These are phyloP conservation scores for Aquatica leii DNA, from an alignment of 2,888 invertebrate genomes.

Conservation along the genomic window DNA sequence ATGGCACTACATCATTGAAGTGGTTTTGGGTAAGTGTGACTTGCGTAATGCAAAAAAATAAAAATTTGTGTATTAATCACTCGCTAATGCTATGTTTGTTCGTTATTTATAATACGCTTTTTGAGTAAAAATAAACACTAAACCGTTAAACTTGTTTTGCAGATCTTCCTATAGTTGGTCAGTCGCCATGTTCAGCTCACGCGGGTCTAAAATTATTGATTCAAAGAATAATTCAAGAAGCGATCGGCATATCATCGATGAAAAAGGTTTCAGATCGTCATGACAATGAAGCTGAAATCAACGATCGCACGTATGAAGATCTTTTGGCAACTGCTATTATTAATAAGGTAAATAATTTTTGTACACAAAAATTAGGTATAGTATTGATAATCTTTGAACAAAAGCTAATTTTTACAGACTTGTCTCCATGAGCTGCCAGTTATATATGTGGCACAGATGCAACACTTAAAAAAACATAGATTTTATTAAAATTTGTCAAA, in stretches of 20 bases:
- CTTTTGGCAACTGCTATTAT: conserved; percentile 84
- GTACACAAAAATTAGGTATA: neutral
- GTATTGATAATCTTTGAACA: neutral
- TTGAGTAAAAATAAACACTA: too few relatives aligned
- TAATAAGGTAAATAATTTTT: conserved; percentile 74
- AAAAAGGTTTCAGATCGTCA: conserved; percentile 61
- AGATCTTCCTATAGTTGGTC: conserved; percentile 58
- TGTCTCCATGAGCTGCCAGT: conserved; percentile 25
- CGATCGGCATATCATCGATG: conserved; percentile 72
- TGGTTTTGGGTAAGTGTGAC: conserved; percentile 67
- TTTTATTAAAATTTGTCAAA: neutral
- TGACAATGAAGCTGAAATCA: conserved; percentile 56
- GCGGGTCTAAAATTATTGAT: conserved; percentile 78
- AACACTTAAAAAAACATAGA: neutral
- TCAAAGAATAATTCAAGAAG: conserved; percentile 78
- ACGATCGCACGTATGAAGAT: conserved; percentile 79
- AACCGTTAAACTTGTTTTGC: too few relatives aligned
- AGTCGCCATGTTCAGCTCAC: conserved; percentile 66
- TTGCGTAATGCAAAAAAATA: neutral
- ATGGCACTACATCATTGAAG: conserved; percentile 67
- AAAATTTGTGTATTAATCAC: neutral
- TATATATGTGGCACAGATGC: conserved; percentile 10
- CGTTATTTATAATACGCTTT: too few relatives aligned
- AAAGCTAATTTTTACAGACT: conserved; percentile 20
- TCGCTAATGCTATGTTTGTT: too few relatives aligned